Evolutionary conservation across 1,140 invertebrate genomes (phyloP), one percentile per base, ranked within the genome.

Genomic region (Stegodyphus mimosarum): DNA sequence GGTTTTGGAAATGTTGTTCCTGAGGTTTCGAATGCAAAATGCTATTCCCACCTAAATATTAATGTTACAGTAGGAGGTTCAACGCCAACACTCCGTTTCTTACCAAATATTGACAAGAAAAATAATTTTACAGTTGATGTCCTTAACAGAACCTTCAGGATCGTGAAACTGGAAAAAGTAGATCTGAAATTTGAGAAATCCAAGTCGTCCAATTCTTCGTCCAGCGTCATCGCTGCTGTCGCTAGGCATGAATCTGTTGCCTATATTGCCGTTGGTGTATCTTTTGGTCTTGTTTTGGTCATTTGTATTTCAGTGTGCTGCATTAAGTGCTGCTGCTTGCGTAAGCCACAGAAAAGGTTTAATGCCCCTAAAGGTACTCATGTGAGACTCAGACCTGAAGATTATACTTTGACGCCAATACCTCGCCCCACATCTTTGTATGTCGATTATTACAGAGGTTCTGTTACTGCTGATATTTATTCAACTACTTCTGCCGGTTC

Each of bases 361-460:
- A 18, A 17, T 15, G 18, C 18, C 9, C 18, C 33, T n/a, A 64
- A 78, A 66, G 49, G 83, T 55, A 67, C 78, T 6, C 86, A 87
- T 33, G 48, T 87, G 18, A 83, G 70, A 7, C 60, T 87, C 4
- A 18, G 87, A 7, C 83, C 87, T 10, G 87, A 88, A 80, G 87
- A 88, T 72, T 88, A 87, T 60, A 87, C 87, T 55, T 51, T 88
- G 13, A 88, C 87, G 4, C 77, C 74, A 64, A 88, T 88, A 11
- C 87, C 87, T 18, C 70, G 87, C 7, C 87, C 87, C 15, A 88
- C 77, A 13, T 79, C 85, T 13, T 51, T 84, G 4, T 87, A 87
- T 74, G 64, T 76, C 6, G 86, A 88, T 63, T 88, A 88, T 48
- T 88, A 78, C 33, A 67, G 87, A 67, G 73, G 81, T 4, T 67